Base-by-base conservation (phyloP, 2,797 vertebrate species). In the Bradypus variegatus region DNA sequence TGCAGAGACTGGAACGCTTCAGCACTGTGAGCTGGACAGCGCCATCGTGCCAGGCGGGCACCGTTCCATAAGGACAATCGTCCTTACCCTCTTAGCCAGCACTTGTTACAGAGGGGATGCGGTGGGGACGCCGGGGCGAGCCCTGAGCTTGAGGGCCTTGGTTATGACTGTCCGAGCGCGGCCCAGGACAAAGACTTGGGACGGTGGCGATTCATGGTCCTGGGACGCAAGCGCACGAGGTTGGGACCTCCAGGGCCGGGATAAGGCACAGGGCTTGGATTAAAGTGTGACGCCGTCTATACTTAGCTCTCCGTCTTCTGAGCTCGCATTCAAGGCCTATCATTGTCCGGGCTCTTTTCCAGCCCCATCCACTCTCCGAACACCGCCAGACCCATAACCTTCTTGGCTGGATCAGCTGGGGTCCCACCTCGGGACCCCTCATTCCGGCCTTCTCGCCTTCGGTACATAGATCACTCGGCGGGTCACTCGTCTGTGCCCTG, bases 1-100 rank as follows among this genome's bases (percentile, higher is more conserved):
- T 3, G 9, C 5, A 7, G 16, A 50, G 16, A n/a, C 5, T 7
- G 7, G 36, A 11, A 23, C 3, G 4, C 33, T 94, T 94, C 92
- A 95, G 92, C 88, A 94, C 88, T 31, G 2, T 6, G 6, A 36
- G 29, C 10, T 88, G 94, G 91, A 94, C 84, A 95, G 93, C 83
- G 77, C n/a, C 76, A 13, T 31, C 1, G 1, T 15, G 45, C n/a
- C 36, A 0, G 6, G 1, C 0, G 0, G 5, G 2, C 0, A 11
- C 33, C 1, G 2, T 33, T 7, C 2, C 2, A 3, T 0, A 2
- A 3, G 11, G 15, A 8, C 2, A 1, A n/a, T 2, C 4, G 19
- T 31, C 38, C 31, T 41, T 38, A 33, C 18, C 31, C 13, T 14
- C 7, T 73, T 41, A 64, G 53, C 53, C 76, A 18, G 76, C 65